Conservation (phyloP, 2,888 invertebrate genomes). For the Hartigia nigra region DNA sequence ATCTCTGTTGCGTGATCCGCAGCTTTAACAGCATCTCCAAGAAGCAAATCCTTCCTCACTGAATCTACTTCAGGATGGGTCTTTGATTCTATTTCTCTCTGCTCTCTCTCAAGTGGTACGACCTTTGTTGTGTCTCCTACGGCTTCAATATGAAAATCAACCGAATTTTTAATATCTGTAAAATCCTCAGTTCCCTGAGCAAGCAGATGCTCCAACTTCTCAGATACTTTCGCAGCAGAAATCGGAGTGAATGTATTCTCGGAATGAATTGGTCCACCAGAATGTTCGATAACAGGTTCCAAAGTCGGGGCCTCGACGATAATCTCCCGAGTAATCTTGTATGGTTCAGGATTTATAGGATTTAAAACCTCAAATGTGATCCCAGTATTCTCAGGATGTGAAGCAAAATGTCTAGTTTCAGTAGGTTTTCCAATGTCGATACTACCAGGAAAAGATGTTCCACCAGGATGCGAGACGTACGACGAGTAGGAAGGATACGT, state of each 20-base stretch:
- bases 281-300: background rate
- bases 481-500: background rate
- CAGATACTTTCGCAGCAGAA: conserved; percentile 54
- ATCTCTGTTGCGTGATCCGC: background rate
- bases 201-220: conserved; percentile 57
- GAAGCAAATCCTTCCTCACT: background rate
- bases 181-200: conserved; percentile 48
- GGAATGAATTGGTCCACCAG: background rate
- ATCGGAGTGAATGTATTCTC: conserved; percentile 44
- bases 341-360: background rate
- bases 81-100: background rate
- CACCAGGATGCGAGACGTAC: background rate
- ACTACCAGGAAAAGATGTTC: background rate
- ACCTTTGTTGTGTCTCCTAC: conserved; percentile 28
- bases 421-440: background rate
- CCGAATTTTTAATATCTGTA: conserved; percentile 10
- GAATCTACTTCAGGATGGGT: background rate
- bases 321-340: background rate
- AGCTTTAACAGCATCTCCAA: background rate
- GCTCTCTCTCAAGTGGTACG: background rate
- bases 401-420: background rate
- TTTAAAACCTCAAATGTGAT: background rate
- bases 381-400: background rate
- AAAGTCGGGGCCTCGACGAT: background rate
- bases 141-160: conserved; percentile 30